Conservation (phyloP, 2,113 vertebrate species). For the Artemisiospiza belli region DNA sequence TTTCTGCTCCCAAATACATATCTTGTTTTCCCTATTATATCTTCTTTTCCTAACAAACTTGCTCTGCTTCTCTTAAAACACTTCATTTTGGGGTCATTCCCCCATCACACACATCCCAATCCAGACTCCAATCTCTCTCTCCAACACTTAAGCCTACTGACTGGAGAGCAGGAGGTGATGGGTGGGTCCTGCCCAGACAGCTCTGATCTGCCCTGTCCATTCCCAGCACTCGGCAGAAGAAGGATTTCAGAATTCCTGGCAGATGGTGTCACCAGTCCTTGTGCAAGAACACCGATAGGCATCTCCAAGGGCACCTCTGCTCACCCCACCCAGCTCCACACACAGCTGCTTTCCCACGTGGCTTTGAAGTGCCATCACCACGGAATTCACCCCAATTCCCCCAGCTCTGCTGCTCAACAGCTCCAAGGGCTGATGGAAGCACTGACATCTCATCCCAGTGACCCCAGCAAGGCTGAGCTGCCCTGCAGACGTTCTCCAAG, state of each 20-base stretch:
- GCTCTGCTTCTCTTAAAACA: not conserved
- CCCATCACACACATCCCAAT: not conserved
- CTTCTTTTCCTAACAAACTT: not conserved
- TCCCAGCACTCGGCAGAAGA: not conserved
- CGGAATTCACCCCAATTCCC: accelerated
- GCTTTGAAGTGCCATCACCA: not conserved
- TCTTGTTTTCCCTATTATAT: not conserved
- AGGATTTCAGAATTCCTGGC: not conserved
- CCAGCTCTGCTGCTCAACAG: not conserved
- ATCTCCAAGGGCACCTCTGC: not conserved
- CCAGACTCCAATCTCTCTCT: not conserved
- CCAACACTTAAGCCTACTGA: not conserved
- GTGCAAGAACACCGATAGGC: not conserved
- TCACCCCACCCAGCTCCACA: not conserved
- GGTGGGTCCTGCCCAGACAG: not conserved
- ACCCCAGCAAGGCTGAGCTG: not conserved
- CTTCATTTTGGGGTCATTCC: not conserved
- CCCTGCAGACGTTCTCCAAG: not conserved
- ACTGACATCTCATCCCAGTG: not conserved
- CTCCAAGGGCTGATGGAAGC: not conserved
- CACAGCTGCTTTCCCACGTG: not conserved
- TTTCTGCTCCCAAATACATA: not conserved
- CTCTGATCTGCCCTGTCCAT: not conserved
- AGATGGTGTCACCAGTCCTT: not conserved
- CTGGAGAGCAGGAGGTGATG: not conserved